Base-by-base conservation (phyloP, 2,888 invertebrate species). In the Tortricodes alternella region DNA sequence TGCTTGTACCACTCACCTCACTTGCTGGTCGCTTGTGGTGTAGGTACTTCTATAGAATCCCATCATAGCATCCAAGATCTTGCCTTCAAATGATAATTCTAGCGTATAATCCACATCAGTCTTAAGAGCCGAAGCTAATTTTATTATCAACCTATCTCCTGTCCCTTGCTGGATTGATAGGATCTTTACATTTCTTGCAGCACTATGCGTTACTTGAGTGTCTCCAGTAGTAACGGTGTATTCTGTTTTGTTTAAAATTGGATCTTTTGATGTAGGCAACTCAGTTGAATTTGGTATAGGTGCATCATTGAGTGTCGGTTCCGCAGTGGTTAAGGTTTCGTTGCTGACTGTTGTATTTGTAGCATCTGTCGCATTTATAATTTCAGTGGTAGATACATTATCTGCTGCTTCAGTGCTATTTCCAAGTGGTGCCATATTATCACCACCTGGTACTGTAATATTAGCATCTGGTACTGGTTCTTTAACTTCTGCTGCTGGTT, bases 41-140 rank as follows among this genome's bases (percentile, higher is more conserved):
- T 95, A 95, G 37, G 91, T 92, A 64, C 93, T 94, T 67, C 92
- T 92, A 71, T 95, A 95, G 71, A 95, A 94, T 46, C 95, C 95
- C 43, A 89, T 91, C 58, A 94, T 77, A 1, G 93, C 88, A 67
- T 94, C 92, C n/a, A 91, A 91, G 18, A 94, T 91, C 15, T 68
- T 74, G 8, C 93, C 93, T 8, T 76, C 72, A 68, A 92, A 93
- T 1, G 91, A 83, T 8, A 94, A 70, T 64, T 92, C 86, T 18
- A 94, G 70, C 0, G 88, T 91, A 60, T 94, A 94, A 68, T 92
- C 91, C 7, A 89, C 82, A 24, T 85, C 76, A 3, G 84, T 73
- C 64, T 86, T 82, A 18, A 93, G 74, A 0, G 81, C 63, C 3
- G 89, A 74, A 13, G 78, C 88, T 35, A 89, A 59, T 2, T 70